Percentiles rank a stretch among this genome's conserved stretches.
Evolutionary conservation across 2,113 vertebrate species (phyloP).

Genomic region (Pongo abelii): DNA sequence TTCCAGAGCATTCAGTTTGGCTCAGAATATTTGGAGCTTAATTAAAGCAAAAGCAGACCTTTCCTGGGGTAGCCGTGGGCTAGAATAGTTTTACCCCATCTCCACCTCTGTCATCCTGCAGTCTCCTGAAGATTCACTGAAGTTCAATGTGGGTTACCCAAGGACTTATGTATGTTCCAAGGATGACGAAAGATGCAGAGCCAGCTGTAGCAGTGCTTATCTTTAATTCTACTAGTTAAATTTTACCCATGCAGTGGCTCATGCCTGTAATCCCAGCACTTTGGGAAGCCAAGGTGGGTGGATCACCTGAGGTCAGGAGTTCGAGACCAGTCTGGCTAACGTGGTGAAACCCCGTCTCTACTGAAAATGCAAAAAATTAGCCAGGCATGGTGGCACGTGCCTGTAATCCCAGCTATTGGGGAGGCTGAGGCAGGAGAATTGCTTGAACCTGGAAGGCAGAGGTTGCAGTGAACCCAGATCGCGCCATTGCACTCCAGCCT

Average conservation of each 20-base stretch:
- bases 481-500: too few species aligned
- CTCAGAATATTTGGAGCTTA: not conserved
- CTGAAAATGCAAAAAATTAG: too few species aligned
- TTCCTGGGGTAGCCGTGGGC: not conserved
- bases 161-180: not conserved
- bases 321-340: too few species aligned
- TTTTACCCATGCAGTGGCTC: too few species aligned
- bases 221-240: not conserved
- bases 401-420: too few species aligned
- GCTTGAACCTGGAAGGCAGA: too few species aligned
- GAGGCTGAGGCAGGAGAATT: too few species aligned
- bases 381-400: fast-evolving
- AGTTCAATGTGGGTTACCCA: not conserved
- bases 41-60: not conserved
- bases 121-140: not conserved
- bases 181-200: not conserved
- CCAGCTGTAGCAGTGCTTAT: not conserved
- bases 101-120: not conserved
- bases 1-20: not conserved
- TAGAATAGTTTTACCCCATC: not conserved
- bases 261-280: too few species aligned
- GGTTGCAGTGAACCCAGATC: too few species aligned
- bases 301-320: too few species aligned
- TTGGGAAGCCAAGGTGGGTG: too few species aligned
- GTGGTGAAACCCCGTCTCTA: too few species aligned